Evolutionary conservation across 2,113 vertebrate species (phyloP).

Genomic region (Gopherus flavomarginatus): DNA sequence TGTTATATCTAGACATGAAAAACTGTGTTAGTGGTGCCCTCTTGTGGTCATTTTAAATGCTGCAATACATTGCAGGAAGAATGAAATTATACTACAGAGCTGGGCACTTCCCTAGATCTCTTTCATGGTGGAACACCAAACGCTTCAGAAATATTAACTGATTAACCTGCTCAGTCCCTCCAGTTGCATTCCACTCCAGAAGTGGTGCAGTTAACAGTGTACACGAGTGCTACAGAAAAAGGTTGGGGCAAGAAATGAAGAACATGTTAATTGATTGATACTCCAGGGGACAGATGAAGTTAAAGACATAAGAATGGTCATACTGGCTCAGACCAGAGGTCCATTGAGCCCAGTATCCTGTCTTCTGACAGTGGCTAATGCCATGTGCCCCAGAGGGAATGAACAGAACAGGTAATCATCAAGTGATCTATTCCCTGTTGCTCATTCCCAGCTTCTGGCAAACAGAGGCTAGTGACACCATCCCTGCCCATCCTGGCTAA

Average conservation of each 20-base stretch:
- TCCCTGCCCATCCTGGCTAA: no score
- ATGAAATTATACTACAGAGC: not conserved
- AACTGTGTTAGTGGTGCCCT: not conserved
- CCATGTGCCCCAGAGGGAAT: no score
- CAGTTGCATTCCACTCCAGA: not conserved
- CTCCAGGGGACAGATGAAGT: rapidly evolving
- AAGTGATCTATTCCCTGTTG: no score
- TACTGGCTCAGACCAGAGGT: no score
- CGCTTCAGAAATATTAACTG: not conserved
- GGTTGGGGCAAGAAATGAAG: rapidly evolving
- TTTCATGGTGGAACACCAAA: no score
- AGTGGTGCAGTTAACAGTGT: not conserved
- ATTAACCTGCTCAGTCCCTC: not conserved
- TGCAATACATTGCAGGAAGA: not conserved
- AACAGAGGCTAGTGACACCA: no score
- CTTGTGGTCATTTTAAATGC: not conserved
- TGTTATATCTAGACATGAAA: not conserved
- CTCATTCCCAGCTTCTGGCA: no score
- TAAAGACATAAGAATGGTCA: no score
- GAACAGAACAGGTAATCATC: no score
- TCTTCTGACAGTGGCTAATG: no score
- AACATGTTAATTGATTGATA: not conserved
- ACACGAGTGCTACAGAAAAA: rapidly evolving
- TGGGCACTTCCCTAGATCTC: not conserved
- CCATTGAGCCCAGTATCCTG: no score